Evolutionary conservation across 2,113 vertebrate genomes (phyloP), one percentile per base, ranked within the genome.

Genomic region (Nesoenas mayeri): DNA sequence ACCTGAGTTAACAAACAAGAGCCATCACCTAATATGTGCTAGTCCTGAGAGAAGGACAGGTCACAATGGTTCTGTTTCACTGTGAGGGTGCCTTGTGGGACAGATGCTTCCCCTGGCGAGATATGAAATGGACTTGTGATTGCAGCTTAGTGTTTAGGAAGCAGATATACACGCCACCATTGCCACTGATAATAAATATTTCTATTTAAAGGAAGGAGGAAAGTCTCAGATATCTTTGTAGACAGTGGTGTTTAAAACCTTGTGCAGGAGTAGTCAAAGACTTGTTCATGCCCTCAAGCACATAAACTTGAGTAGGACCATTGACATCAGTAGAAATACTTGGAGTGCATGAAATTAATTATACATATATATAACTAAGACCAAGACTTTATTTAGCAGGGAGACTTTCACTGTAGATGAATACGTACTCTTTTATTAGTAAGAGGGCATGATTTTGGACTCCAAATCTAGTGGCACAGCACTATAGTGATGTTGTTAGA

Each of bases 51-150:
- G 3, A 36, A 29, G 11, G 25, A 58, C 5, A 15, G 17, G 19
- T 79, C 65, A 42, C 42, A 64, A 22, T 1, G 3, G 4, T 38
- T 36, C 19, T 57, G 21, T 64, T 6, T 67, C 34, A 19, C n/a
- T 38, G 21, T 15, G 15, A 69, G 11, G 6, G 36, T 40, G 28
- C 9, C 18, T n/a, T 0, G 0, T 50, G 31, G 36, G 36, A 19
- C 26, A 58, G 36, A 9, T 54, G 54, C 19, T 73, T 3, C 8
- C 12, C 3, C 10, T n/a, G 26, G 16, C 36, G 11, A 65, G 8
- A 40, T 60, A 19, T 4, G 16, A 51, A 91, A 85, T 31, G 15
- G 12, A 10, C 5, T 34, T 50, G 15, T 69, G 31, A 8, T 38
- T 10, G 4, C 36, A 83, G 36, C 11, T 26, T 72, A 22, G 6